Conservation (phyloP, 53 echinoderm and acorn worm genomes). For the Patiria pectinifera region DNA sequence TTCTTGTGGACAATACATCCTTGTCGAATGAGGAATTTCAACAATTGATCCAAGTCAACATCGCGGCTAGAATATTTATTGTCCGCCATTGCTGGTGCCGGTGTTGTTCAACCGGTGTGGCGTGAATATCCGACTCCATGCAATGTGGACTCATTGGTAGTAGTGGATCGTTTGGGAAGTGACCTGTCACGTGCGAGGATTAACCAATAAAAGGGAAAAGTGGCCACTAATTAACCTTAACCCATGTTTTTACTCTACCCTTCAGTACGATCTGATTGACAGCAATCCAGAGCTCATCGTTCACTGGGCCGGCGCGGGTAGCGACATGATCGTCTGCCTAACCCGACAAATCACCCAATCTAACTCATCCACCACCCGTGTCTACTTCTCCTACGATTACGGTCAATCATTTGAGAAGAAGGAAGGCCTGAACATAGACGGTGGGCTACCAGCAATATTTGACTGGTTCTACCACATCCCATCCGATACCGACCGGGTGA, state of each 20-base stretch:
- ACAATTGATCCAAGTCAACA: no score
- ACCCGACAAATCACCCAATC: slow-evolving; percentile 81
- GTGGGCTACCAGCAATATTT: slow-evolving; percentile 51
- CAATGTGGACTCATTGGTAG: no score
- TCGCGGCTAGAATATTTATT: no score
- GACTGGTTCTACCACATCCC: slow-evolving; percentile 92
- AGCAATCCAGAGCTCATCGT: slow-evolving; percentile 91
- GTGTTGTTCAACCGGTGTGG: no score
- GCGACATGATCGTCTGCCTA: slow-evolving; percentile 86
- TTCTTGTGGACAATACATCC: no score
- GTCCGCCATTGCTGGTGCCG: no score
- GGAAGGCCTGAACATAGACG: background rate
- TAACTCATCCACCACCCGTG: slow-evolving; percentile 51
- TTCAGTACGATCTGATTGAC: slow-evolving; percentile 79
- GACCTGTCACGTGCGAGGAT: no score
- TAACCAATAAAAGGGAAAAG: no score
- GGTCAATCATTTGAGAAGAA: slow-evolving; percentile 76
- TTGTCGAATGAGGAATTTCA: no score
- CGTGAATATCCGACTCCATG: no score
- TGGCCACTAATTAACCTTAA: background rate
- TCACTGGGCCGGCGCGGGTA: slow-evolving; percentile 89
- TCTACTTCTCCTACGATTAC: slow-evolving; percentile 87
- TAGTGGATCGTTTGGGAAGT: no score
- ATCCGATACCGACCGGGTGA: slow-evolving; percentile 82
- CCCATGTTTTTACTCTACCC: background rate